Conservation (phyloP, 2,113 vertebrate species). For the Uria lomvia region DNA sequence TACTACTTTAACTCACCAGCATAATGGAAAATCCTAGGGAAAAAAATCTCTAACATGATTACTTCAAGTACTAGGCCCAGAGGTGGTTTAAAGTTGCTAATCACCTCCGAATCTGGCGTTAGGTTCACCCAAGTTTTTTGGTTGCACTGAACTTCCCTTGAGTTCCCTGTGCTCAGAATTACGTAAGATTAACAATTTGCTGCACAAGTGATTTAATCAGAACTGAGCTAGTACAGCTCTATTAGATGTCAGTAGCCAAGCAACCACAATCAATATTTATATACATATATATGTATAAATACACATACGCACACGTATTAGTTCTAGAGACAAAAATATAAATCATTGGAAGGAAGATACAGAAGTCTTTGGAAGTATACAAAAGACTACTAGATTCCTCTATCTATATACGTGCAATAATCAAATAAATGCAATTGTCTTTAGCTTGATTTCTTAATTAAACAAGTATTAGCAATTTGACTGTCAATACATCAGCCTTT, state of each 20-base stretch:
- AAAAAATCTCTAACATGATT: not conserved
- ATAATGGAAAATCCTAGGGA: not conserved
- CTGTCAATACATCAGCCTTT: not conserved
- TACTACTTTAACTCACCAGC: not conserved
- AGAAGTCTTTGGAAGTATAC: not conserved
- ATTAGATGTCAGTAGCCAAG: not conserved
- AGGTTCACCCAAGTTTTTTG: not conserved
- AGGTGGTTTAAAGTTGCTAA: not conserved
- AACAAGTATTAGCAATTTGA: not conserved
- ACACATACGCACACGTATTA: fast-evolving
- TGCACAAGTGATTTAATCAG: not conserved
- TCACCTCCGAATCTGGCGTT: not conserved
- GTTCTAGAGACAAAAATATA: not conserved
- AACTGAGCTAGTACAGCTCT: not conserved
- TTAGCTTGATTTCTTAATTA: not conserved
- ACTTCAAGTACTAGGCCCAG: not conserved
- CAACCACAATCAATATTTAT: not conserved
- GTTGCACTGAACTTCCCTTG: not conserved
- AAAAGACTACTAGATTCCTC: not conserved
- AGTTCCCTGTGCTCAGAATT: not conserved
- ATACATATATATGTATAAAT: not conserved
- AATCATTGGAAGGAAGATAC: not conserved
- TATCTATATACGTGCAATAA: fast-evolving
- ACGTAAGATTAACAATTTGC: not conserved
- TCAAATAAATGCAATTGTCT: not conserved